Percentiles rank a stretch among this genome's conserved stretches.
Conservation (phyloP, 2,113 vertebrate genomes). For the Xenopus tropicalis region DNA sequence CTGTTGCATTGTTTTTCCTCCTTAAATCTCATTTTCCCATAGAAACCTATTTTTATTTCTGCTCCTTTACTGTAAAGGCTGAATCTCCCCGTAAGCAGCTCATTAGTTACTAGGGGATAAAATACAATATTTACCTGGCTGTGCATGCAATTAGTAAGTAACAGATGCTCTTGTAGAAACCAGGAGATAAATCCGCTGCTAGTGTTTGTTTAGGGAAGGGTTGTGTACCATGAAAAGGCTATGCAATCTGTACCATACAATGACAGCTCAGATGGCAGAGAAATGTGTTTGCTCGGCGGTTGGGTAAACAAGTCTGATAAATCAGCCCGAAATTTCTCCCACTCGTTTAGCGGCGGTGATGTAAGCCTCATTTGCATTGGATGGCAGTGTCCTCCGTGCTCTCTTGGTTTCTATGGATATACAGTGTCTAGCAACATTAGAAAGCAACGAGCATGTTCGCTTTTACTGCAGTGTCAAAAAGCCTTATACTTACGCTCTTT, state of each 20-base stretch:
- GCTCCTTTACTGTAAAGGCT: not conserved
- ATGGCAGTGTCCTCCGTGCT: not conserved
- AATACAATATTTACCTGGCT: not conserved
- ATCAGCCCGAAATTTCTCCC: not conserved
- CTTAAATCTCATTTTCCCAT: too few relatives aligned
- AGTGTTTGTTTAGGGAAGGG: not conserved
- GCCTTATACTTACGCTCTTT: too few relatives aligned
- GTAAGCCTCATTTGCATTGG: not conserved
- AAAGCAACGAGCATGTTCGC: too few relatives aligned
- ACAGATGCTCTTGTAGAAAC: not conserved
- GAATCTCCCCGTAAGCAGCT: not conserved
- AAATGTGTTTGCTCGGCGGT: not conserved
- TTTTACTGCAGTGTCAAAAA: too few relatives aligned
- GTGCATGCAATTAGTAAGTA: not conserved
- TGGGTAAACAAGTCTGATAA: constrained; percentile 12
- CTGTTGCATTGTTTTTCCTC: too few relatives aligned
- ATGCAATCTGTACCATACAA: constrained; percentile 1
- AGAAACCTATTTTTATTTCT: too few relatives aligned
- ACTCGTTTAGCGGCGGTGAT: not conserved
- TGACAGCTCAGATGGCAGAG: not conserved
- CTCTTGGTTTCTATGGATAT: not conserved
- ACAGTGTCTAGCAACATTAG: not conserved
- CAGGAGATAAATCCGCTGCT: not conserved
- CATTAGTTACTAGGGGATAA: not conserved
- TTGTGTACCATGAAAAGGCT: not conserved